These are phyloP conservation scores for Paradoxurus hermaphroditus DNA, from an alignment of 2,113 vertebrate species.

Conservation along the genomic window DNA sequence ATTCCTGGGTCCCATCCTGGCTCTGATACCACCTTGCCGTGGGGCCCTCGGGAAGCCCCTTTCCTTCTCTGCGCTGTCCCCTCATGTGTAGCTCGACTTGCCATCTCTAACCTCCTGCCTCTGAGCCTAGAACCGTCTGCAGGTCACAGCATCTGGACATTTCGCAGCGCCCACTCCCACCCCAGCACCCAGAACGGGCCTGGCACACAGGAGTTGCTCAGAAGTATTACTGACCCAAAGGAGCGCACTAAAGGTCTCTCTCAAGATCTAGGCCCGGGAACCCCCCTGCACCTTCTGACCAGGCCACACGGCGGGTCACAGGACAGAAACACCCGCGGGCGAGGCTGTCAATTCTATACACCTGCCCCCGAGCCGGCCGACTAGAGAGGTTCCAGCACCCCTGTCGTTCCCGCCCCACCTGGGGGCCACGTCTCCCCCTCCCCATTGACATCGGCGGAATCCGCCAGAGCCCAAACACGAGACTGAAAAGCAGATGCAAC, in stretches of 20 bases:
- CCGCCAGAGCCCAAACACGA: neutral
- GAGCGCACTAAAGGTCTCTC: neutral
- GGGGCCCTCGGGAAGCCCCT: neutral
- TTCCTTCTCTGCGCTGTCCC: neutral
- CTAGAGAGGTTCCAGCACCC: neutral
- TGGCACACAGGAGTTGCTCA: neutral
- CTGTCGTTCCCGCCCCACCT: no score
- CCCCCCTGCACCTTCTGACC: neutral
- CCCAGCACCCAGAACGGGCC: neutral
- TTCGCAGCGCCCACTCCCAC: neutral
- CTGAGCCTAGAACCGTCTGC: neutral
- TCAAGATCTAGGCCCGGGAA: neutral
- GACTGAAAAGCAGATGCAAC: neutral
- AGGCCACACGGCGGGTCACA: neutral
- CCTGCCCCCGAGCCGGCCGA: neutral
- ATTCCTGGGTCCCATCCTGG: neutral
- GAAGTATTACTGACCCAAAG: neutral
- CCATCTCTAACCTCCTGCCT: neutral
- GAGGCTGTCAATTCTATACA: neutral
- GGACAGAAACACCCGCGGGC: neutral
- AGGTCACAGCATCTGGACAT: neutral
- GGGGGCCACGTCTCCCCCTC: neutral
- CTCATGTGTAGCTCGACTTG: neutral
- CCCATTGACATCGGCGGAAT: neutral
- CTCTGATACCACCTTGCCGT: neutral